Evolutionary conservation across 1,140 invertebrate species (phyloP).

Genomic region (Chrysoperla carnea): DNA sequence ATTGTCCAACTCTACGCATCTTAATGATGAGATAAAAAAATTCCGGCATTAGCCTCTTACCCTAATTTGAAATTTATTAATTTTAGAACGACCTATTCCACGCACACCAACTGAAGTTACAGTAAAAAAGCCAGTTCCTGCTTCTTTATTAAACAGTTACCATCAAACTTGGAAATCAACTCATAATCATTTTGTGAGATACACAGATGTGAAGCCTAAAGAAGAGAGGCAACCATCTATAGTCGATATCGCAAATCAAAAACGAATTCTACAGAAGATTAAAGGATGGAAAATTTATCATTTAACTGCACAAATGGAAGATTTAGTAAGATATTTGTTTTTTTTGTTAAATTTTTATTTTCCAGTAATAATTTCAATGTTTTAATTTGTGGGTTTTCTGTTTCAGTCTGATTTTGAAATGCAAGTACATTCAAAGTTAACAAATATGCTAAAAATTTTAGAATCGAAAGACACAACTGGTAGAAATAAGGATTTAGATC

Average conservation of each 20-base stretch:
- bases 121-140: conserved; percentile 22
- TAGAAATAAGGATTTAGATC: conserved; percentile 47
- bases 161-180: conserved; percentile 35
- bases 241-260: conserved; percentile 78
- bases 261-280: conserved; percentile 71
- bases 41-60: no score
- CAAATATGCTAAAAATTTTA: conserved; percentile 39
- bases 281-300: conserved; percentile 93
- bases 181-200: conserved; percentile 67
- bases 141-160: conserved; percentile 25
- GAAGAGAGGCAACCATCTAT: conserved; percentile 69
- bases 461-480: conserved; percentile 41
- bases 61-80: no score
- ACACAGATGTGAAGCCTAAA: conserved; percentile 73
- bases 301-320: conserved; percentile 80
- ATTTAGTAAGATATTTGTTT: conserved; percentile 53
- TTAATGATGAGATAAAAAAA: no score
- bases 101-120: neutral
- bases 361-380: conserved; percentile 8
- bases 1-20: no score
- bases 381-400: conserved; percentile 4
- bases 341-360: conserved; percentile 5
- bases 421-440: conserved; percentile 42
- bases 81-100: no score
- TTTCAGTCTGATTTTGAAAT: conserved; percentile 33